These are phyloP conservation scores for Amblyteles armatorius DNA, from an alignment of 2,888 invertebrate genomes.

Conservation along the genomic window DNA sequence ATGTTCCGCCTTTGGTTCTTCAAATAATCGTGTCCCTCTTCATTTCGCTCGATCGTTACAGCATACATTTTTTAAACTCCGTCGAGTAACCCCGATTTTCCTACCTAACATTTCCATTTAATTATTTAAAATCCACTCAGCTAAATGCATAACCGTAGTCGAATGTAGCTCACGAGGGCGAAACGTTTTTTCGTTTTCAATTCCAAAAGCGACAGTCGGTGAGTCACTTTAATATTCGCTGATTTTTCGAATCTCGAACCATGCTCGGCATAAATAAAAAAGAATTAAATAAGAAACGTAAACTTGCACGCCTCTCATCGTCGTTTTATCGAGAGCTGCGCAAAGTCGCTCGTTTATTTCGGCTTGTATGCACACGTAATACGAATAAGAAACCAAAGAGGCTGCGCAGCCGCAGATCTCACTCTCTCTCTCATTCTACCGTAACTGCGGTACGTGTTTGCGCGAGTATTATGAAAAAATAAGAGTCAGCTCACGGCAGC, in stretches of 20 bases:
- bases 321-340: constrained; percentile 38
- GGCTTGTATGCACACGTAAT: constrained; percentile 51
- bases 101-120: no score
- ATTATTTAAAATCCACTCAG: no score
- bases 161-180: no score
- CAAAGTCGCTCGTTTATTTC: constrained; percentile 47
- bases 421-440: constrained; percentile 6
- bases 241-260: not conserved
- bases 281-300: not conserved
- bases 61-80: no score
- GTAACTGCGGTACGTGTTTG: constrained; percentile 73
- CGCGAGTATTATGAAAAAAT: constrained; percentile 72
- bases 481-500: constrained; percentile 70
- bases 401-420: constrained; percentile 50
- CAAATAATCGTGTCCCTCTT: no score
- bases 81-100: no score
- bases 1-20: no score
- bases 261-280: not conserved
- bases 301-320: not conserved
- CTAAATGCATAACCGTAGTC: no score
- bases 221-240: constrained; percentile 1
- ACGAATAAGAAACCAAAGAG: constrained; percentile 63
- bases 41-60: no score
- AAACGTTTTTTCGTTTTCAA: not conserved
- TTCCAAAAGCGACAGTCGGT: not conserved